These are phyloP conservation scores for Pseudomugil tenellus DNA, from an alignment of 2,797 vertebrate genomes.

Conservation along the genomic window DNA sequence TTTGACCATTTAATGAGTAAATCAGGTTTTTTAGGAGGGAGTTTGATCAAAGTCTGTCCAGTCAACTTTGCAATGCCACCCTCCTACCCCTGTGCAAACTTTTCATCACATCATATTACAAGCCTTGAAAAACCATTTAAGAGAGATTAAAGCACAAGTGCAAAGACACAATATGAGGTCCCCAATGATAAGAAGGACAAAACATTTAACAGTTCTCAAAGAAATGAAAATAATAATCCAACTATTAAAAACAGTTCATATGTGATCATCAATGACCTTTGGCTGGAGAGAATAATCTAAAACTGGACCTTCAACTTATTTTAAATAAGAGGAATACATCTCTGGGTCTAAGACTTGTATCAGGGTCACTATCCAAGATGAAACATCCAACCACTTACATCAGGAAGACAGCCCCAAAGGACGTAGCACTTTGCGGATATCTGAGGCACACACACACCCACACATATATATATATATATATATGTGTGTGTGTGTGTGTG, in stretches of 20 bases:
- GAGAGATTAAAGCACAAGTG: constrained; percentile 52
- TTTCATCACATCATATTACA: constrained; percentile 60
- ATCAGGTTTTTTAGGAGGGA: constrained; percentile 39
- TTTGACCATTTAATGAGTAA: constrained; percentile 50
- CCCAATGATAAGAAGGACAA: too few relatives aligned
- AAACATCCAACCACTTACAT: too few relatives aligned
- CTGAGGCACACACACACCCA: too few relatives aligned
- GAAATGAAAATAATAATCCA: too few relatives aligned
- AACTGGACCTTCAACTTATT: neutral
- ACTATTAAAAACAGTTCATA: constrained; percentile 1
- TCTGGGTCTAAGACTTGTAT: too few relatives aligned
- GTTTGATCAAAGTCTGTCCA: constrained; percentile 72
- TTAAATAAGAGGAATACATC: constrained; percentile 7
- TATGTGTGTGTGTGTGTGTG: too few relatives aligned
- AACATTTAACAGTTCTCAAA: too few relatives aligned
- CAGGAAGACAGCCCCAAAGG: too few relatives aligned
- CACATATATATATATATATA: too few relatives aligned
- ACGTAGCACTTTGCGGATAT: too few relatives aligned
- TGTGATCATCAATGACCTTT: too few relatives aligned
- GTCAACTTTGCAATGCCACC: constrained; percentile 21
- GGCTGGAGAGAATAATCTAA: neutral
- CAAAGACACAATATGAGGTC: constrained; percentile 20
- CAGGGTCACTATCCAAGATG: too few relatives aligned
- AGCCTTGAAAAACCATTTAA: constrained; percentile 41
- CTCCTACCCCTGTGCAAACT: constrained; percentile 5